Conservation (phyloP, 2,888 invertebrate species). For the Griposia aprilina region DNA sequence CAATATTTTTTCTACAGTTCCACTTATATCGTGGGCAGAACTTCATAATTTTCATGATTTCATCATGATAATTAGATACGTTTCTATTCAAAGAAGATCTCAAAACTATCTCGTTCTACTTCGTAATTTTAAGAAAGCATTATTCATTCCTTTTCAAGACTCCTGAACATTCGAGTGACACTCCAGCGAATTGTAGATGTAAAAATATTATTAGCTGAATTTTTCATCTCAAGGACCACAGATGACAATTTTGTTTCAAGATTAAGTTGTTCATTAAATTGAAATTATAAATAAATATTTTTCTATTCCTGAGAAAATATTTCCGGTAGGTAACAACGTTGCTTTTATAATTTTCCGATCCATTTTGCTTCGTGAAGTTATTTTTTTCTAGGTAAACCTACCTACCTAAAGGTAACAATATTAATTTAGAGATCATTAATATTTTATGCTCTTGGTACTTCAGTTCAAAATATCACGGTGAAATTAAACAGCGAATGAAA, state of each 20-base stretch:
- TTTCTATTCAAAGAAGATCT: conserved; percentile 16
- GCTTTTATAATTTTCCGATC: too few relatives aligned
- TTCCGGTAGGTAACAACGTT: too few relatives aligned
- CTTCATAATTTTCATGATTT: conserved; percentile 15
- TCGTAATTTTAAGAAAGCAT: conserved; percentile 56
- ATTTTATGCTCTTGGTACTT: too few relatives aligned
- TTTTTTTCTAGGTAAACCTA: too few relatives aligned
- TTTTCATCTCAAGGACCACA: conserved; percentile 15
- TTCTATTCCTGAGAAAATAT: neutral
- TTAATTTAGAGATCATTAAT: too few relatives aligned
- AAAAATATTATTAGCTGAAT: conserved; percentile 38
- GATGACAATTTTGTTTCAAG: conserved; percentile 9
- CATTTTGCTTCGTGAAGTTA: too few relatives aligned
- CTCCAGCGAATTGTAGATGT: conserved; percentile 43
- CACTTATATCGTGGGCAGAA: neutral
- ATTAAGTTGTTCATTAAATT: conserved; percentile 24
- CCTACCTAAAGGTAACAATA: too few relatives aligned
- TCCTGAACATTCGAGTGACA: conserved; percentile 61
- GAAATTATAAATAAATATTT: neutral
- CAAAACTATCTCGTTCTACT: conserved; percentile 51
- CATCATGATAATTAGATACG: conserved; percentile 36
- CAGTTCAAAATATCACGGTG: too few relatives aligned
- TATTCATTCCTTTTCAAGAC: conserved; percentile 51
- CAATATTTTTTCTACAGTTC: neutral
- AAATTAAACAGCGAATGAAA: too few relatives aligned